Base-by-base conservation (phyloP, 2,888 invertebrate genomes). In the Drosophila austrosaltans region DNA sequence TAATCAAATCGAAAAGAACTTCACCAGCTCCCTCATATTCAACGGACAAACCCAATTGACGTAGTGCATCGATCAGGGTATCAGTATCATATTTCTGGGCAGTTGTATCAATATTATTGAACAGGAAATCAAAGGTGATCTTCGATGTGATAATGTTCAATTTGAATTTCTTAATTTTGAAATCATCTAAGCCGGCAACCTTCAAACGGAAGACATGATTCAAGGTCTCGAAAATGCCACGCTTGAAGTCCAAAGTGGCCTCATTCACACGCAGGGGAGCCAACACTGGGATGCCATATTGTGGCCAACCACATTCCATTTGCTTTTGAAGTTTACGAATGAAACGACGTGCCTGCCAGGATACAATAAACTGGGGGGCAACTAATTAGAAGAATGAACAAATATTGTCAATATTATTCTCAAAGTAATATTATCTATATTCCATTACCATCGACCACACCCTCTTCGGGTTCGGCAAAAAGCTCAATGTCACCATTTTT, bases 291-390 rank as follows among this genome's bases (percentile, higher is more conserved):
- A 91, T 82, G 8, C 89, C 91, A 53, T 75, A 53, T 5, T 76
- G 39, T 0, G 90, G 89, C 64, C 74, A 91, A 32, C 91, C 91
- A 72, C 91, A 91, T 22, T 82, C 76, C 91, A 91, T 91, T 57
- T 91, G 80, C 72, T 83, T 81, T 61, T 83, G 83, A n/a, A 81
- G 1, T 60, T 89, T 90, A 8, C 82, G 84, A 16, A 91, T 85
- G 64, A 79, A 74, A 54, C 89, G 89, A 64, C 90, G 90, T 32
- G 70, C 61, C 73, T 90, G 84, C 91, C 90, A 91, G 7, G 90
- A 89, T 2, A 90, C 2, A 58, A 91, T 78, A 61, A 83, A 85
- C n/a, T 67, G 68, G 0, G 91, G 91, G 2, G 83, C 83, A 64
- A 76, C 90, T 90, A 30, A n/a, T 7, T 28, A n/a, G 6, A 1